Percentiles rank a stretch among this genome's conserved stretches.
These are phyloP conservation scores for Clistopyga incitator DNA, from an alignment of 2,888 invertebrate genomes.

Conservation along the genomic window DNA sequence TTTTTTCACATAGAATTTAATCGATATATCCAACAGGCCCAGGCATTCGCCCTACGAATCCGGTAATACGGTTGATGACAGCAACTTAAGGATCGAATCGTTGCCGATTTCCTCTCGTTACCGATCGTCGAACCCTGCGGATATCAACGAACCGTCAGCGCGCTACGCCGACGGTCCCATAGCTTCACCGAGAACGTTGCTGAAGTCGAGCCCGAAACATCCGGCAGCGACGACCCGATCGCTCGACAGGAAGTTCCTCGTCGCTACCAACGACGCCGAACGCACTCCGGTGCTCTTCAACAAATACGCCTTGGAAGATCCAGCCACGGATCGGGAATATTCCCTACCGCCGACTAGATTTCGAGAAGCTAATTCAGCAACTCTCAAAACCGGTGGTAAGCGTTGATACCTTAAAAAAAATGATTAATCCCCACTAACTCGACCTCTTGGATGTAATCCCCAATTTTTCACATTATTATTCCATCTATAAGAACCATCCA, in stretches of 20 bases:
- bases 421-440: not conserved
- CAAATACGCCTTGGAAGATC: constrained; percentile 88
- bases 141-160: not conserved
- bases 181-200: constrained; percentile 68
- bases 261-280: constrained; percentile 81
- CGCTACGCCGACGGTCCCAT: constrained; percentile 23
- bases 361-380: not conserved
- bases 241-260: constrained; percentile 77
- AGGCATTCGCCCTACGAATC: constrained; percentile 18
- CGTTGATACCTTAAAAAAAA: not conserved
- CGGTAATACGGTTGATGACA: not conserved
- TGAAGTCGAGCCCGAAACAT: constrained; percentile 74
- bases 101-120: constrained; percentile 11
- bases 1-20: too few species aligned
- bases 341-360: not conserved
- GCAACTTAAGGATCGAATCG: not conserved
- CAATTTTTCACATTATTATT: not conserved
- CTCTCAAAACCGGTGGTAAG: constrained; percentile 4
- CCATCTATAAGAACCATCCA: too few species aligned
- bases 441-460: too few species aligned
- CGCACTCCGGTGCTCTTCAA: constrained; percentile 89
- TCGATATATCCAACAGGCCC: not conserved
- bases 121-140: constrained; percentile 7
- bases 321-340: constrained; percentile 15
- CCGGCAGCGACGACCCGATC: constrained; percentile 75